Evolutionary conservation across 1,140 invertebrate genomes (phyloP).

Genomic region (Calephelis nemesis): DNA sequence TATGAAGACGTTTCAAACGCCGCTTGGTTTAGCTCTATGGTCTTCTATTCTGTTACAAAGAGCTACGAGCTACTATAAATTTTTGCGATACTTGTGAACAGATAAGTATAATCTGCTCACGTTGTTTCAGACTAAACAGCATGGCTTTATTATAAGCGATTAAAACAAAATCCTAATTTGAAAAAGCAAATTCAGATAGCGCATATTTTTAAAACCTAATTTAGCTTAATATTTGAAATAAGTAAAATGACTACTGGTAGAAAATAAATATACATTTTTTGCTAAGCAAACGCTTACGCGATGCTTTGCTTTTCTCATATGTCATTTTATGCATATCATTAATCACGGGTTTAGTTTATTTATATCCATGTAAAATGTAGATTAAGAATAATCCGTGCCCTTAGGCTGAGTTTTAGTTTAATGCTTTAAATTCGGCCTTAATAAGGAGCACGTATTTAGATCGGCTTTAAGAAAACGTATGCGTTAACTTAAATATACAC

Average conservation of each 20-base stretch:
- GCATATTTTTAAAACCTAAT: neutral
- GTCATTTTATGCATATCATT: slow-evolving; percentile 32
- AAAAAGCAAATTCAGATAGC: neutral
- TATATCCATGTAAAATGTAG: slow-evolving; percentile 23
- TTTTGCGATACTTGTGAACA: neutral
- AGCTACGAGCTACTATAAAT: no score
- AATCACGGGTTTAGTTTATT: slow-evolving; percentile 31
- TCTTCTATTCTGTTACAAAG: neutral
- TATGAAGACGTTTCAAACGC: neutral
- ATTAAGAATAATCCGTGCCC: slow-evolving; percentile 1
- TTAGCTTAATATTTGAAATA: neutral
- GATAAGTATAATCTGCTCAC: neutral
- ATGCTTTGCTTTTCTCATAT: slow-evolving; percentile 72
- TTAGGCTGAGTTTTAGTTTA: slow-evolving; percentile 1
- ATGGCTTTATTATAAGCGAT: slow-evolving; percentile 33
- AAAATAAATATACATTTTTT: slow-evolving; percentile 38
- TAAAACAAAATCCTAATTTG: neutral
- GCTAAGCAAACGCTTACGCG: slow-evolving; percentile 51
- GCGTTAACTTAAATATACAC: slow-evolving; percentile 63
- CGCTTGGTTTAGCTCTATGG: neutral
- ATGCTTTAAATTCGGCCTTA: neutral
- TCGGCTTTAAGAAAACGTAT: slow-evolving; percentile 30
- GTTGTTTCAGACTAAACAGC: slow-evolving; percentile 21
- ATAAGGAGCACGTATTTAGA: neutral
- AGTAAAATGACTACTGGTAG: neutral